Evolutionary conservation across 2,113 vertebrate genomes (phyloP).

Genomic region (Shinisaurus crocodilurus): DNA sequence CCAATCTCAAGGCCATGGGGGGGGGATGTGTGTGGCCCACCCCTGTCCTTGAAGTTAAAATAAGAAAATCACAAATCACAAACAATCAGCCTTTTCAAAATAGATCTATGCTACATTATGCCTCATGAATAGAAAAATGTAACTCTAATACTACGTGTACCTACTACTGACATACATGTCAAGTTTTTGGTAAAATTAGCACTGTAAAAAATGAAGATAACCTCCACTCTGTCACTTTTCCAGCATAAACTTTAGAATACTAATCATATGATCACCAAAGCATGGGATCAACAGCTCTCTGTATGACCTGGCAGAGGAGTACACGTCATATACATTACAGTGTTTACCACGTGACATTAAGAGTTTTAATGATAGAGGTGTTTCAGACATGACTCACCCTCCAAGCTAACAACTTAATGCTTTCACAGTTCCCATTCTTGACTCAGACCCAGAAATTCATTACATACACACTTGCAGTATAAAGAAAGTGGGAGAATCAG

Average conservation of each 20-base stretch:
- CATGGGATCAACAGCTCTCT: conserved; percentile 24
- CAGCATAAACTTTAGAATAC: conserved; percentile 21
- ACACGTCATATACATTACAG: conserved; percentile 52
- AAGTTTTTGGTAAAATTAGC: conserved; percentile 29
- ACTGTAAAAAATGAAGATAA: conserved; percentile 10
- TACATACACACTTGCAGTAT: conserved; percentile 69
- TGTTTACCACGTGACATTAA: conserved; percentile 52
- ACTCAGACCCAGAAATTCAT: conserved; percentile 71
- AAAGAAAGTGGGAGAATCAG: conserved; percentile 47
- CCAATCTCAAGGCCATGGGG: too few relatives aligned
- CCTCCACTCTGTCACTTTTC: conserved; percentile 36
- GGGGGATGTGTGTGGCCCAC: too few relatives aligned
- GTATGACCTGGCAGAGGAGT: conserved; percentile 37
- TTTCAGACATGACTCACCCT: conserved; percentile 64
- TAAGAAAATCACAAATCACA: background rate
- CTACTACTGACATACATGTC: background rate
- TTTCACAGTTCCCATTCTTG: conserved; percentile 72
- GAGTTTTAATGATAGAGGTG: conserved; percentile 61
- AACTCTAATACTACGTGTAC: background rate
- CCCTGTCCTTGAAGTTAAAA: background rate
- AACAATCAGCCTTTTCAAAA: background rate
- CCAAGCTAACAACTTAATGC: conserved; percentile 57
- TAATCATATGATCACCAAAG: conserved; percentile 52
- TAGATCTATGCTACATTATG: background rate
- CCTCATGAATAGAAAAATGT: background rate